phyloP scores from a whole-genome alignment of 2,797 vertebrate genomes.

The Simalia tracyae region DNA sequence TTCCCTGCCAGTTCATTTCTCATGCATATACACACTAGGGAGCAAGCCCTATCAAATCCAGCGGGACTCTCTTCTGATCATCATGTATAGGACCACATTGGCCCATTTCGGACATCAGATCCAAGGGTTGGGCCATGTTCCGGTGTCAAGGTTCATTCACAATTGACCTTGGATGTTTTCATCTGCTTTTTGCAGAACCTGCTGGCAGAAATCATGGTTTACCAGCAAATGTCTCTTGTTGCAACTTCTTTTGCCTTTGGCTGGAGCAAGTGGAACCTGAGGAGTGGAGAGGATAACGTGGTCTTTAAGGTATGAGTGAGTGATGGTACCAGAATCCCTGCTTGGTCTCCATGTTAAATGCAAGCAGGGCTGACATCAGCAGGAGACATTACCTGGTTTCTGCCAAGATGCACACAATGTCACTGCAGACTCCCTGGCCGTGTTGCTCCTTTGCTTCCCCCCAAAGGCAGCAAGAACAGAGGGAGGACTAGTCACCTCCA shows the following conservation, averaged over 20 bases:
- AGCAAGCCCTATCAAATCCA: not conserved
- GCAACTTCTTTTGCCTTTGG: constrained; percentile 83
- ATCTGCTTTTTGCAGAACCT: constrained; percentile 71
- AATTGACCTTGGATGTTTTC: not conserved
- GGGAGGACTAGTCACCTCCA: not conserved
- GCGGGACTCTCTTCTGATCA: not conserved
- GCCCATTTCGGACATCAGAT: too few species aligned
- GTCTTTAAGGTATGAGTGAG: constrained; percentile 79
- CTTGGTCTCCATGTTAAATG: too few species aligned
- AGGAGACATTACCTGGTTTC: not conserved
- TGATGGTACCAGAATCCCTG: not conserved
- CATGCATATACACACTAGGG: not conserved
- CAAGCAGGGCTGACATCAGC: not conserved
- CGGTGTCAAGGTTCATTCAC: not conserved
- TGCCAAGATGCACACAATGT: not conserved
- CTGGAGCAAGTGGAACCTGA: constrained; percentile 89
- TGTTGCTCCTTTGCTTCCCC: not conserved
- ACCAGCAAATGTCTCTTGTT: constrained; percentile 88
- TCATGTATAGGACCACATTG: not conserved
- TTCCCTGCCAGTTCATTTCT: too few species aligned
- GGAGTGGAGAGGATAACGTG: constrained; percentile 75
- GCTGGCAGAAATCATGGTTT: constrained; percentile 76
- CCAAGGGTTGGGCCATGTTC: not conserved
- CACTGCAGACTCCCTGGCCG: not conserved
- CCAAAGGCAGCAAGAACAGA: not conserved